phyloP scores from a whole-genome alignment of 1,140 invertebrate genomes.

The Drosophila lini region DNA sequence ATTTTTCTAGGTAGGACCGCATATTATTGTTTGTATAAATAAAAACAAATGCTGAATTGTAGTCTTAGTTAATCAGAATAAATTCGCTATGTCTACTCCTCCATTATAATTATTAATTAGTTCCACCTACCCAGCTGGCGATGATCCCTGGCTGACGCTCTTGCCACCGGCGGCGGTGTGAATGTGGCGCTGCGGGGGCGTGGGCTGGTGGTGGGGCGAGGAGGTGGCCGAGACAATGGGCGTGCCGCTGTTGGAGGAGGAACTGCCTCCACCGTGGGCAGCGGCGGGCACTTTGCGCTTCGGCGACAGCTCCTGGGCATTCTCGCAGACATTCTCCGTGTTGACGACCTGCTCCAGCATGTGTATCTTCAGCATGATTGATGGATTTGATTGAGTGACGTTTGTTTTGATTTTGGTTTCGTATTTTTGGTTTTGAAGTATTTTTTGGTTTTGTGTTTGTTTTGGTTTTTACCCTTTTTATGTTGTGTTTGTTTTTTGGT shows the following conservation, averaged over 20 bases:
- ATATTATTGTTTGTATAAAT: background rate
- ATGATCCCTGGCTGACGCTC: slow-evolving; percentile 77
- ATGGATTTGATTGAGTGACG: slow-evolving; percentile 60
- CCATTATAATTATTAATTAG: background rate
- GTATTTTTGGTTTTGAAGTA: slow-evolving; percentile 61
- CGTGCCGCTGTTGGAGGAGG: slow-evolving; percentile 64
- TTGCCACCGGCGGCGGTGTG: slow-evolving; percentile 51
- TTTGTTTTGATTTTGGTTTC: slow-evolving; percentile 57
- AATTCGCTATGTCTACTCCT: no score
- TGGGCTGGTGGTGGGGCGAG: slow-evolving; percentile 77
- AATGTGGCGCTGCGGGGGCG: slow-evolving; percentile 70
- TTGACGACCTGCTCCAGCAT: slow-evolving; percentile 80
- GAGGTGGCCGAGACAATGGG: slow-evolving; percentile 72
- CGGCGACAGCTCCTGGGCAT: slow-evolving; percentile 66
- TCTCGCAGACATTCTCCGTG: slow-evolving; percentile 67
- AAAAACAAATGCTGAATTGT: background rate
- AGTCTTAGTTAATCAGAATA: background rate
- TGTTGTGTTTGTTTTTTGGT: slow-evolving; percentile 11
- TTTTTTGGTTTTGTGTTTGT: slow-evolving; percentile 31
- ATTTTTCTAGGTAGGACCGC: background rate
- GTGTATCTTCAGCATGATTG: slow-evolving; percentile 80
- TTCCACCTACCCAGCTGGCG: slow-evolving; percentile 73
- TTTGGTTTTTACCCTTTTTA: slow-evolving; percentile 43
- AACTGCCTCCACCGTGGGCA: slow-evolving; percentile 48
- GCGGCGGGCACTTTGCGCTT: slow-evolving; percentile 60